Conservation (phyloP, 2,888 invertebrate species). For the Eupithecia abbreviata region DNA sequence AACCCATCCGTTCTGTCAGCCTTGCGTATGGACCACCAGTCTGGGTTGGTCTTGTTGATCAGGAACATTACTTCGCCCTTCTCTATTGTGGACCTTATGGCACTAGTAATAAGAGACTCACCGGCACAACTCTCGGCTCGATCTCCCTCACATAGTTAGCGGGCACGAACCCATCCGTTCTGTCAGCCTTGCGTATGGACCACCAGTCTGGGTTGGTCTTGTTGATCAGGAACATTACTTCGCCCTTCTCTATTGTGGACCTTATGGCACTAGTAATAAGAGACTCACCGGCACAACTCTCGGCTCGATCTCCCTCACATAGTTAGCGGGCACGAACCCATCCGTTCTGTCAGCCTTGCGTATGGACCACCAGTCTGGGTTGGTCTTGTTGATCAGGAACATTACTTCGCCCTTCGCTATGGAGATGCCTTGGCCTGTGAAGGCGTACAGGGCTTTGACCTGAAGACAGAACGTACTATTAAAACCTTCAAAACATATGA, state of each 20-base stretch:
- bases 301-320: slow-evolving; percentile 96
- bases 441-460: slow-evolving; percentile 92
- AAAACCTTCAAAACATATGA: neutral
- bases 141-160: slow-evolving; percentile 97
- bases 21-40: no score
- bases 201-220: slow-evolving; percentile 99
- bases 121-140: slow-evolving; percentile 92
- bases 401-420: slow-evolving; percentile 96
- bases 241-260: slow-evolving; percentile 96
- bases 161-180: slow-evolving; percentile 98
- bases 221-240: slow-evolving; percentile 95
- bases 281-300: slow-evolving; percentile 87
- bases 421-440: slow-evolving; percentile 95
- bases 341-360: slow-evolving; percentile 95
- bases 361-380: slow-evolving; percentile 99
- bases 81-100: no score
- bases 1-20: no score
- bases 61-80: no score
- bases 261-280: no score
- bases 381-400: slow-evolving; percentile 96
- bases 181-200: slow-evolving; percentile 96
- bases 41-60: no score
- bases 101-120: slow-evolving; percentile 50
- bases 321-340: slow-evolving; percentile 99
- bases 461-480: slow-evolving; percentile 39